Conservation (phyloP, 2,888 invertebrate species). For the Lepidochrysops patricia region DNA sequence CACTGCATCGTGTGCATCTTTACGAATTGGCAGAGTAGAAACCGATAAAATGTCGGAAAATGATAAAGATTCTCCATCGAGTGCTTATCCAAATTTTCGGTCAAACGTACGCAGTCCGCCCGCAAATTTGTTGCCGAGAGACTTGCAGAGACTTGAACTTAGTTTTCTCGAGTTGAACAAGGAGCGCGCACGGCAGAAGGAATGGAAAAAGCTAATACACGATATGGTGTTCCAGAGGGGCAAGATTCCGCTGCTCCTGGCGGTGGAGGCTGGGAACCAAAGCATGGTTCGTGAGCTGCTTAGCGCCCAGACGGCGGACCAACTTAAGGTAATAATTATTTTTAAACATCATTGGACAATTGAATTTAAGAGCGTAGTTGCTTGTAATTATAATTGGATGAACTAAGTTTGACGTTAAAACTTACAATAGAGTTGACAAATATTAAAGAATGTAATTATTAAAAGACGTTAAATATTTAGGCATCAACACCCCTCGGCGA, state of each 20-base stretch:
- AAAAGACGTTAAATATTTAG: slow-evolving; percentile 37
- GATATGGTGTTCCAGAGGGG: slow-evolving; percentile 85
- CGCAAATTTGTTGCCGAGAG: slow-evolving; percentile 45
- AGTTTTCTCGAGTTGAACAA: slow-evolving; percentile 71
- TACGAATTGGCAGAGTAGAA: slow-evolving; percentile 30
- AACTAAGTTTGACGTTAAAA: no score
- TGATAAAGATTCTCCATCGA: slow-evolving; percentile 43
- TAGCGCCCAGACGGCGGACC: slow-evolving; percentile 89
- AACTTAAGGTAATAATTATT: slow-evolving; percentile 78
- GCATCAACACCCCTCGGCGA: slow-evolving; percentile 91
- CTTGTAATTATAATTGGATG: no score
- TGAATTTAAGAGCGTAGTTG: no score
- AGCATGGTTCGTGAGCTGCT: slow-evolving; percentile 95
- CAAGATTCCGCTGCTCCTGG: slow-evolving; percentile 93
- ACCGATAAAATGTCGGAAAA: slow-evolving; percentile 24
- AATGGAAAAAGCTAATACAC: slow-evolving; percentile 75
- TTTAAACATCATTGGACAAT: no score
- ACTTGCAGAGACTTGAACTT: slow-evolving; percentile 62
- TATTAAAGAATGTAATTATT: background rate
- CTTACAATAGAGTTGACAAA: no score
- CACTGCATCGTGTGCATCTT: slow-evolving; percentile 41
- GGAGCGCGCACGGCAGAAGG: slow-evolving; percentile 64
- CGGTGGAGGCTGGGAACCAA: slow-evolving; percentile 96
- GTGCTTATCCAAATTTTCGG: slow-evolving; percentile 43
- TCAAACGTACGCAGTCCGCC: slow-evolving; percentile 49